These are phyloP conservation scores for Piscicola geometra DNA, from an alignment of 2,888 invertebrate species.

Conservation along the genomic window DNA sequence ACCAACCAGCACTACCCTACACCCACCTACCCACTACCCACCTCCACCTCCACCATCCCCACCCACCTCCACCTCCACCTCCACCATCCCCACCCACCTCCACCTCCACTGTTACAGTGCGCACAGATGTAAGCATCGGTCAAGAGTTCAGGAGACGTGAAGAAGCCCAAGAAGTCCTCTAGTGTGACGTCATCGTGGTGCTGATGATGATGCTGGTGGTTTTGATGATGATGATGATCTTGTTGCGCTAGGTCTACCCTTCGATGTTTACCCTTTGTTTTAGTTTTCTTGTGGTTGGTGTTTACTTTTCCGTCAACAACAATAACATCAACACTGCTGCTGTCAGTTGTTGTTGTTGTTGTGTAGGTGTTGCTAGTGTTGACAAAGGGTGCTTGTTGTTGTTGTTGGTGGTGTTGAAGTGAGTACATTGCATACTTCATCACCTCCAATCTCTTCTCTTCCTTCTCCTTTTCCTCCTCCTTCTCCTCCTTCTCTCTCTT, in stretches of 20 bases:
- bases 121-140: not conserved
- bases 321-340: too few relatives aligned
- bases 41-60: too few relatives aligned
- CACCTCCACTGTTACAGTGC: not conserved
- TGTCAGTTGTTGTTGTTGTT: not conserved
- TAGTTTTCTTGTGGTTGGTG: not conserved
- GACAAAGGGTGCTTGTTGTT: not conserved
- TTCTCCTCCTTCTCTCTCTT: not conserved
- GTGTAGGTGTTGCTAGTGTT: not conserved
- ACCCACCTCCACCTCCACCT: too few relatives aligned
- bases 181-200: too few relatives aligned
- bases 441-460: not conserved
- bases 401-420: not conserved
- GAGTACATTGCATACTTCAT: not conserved
- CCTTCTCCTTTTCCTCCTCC: not conserved
- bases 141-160: not conserved
- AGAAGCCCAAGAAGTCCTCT: constrained; percentile 1
- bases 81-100: too few relatives aligned
- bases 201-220: too few relatives aligned
- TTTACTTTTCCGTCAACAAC: too few relatives aligned
- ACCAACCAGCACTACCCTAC: too few relatives aligned
- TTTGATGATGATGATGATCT: too few relatives aligned
- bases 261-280: too few relatives aligned
- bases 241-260: too few relatives aligned
- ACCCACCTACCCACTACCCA: too few relatives aligned